Conservation (phyloP, 1,140 invertebrate genomes). For the Halotydeus destructor region DNA sequence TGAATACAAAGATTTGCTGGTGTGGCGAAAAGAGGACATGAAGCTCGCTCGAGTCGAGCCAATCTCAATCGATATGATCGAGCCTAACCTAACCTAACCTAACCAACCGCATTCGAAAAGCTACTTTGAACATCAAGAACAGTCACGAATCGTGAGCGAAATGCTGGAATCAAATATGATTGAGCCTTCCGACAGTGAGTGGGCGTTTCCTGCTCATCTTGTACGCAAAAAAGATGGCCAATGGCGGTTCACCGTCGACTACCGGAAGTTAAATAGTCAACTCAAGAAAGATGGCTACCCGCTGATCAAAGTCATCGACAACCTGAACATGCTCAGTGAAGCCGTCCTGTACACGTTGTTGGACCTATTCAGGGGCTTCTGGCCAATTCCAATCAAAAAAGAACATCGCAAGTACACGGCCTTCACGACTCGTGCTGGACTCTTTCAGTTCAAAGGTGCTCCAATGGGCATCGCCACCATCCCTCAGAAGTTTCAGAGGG, state of each 20-base stretch:
- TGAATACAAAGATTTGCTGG: too few relatives aligned
- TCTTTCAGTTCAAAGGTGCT: too few relatives aligned
- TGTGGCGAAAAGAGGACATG: too few relatives aligned
- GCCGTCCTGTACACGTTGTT: constrained; percentile 25
- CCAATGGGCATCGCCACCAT: constrained; percentile 12
- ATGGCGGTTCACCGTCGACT: constrained; percentile 1
- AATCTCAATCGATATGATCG: too few relatives aligned
- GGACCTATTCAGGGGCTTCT: constrained; percentile 28
- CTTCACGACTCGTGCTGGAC: constrained; percentile 21
- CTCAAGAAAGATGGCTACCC: not conserved
- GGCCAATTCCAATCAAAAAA: constrained; percentile 23
- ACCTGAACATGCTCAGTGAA: constrained; percentile 18
- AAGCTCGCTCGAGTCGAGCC: too few relatives aligned
- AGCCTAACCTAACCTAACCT: too few relatives aligned
- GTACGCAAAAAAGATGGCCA: constrained; percentile 8
- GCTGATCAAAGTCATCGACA: not conserved
- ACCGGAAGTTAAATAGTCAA: not conserved
- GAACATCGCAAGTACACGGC: constrained; percentile 23
- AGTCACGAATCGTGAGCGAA: constrained; percentile 5
- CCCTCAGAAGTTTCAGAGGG: constrained; percentile 21
- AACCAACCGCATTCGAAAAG: too few relatives aligned
- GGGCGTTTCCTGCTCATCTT: constrained; percentile 8
- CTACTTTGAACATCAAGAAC: too few relatives aligned
- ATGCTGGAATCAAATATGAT: not conserved
- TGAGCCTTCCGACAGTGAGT: not conserved